Base-by-base conservation (phyloP, 2,797 vertebrate genomes). In the Parotocinclus haroldoi region DNA sequence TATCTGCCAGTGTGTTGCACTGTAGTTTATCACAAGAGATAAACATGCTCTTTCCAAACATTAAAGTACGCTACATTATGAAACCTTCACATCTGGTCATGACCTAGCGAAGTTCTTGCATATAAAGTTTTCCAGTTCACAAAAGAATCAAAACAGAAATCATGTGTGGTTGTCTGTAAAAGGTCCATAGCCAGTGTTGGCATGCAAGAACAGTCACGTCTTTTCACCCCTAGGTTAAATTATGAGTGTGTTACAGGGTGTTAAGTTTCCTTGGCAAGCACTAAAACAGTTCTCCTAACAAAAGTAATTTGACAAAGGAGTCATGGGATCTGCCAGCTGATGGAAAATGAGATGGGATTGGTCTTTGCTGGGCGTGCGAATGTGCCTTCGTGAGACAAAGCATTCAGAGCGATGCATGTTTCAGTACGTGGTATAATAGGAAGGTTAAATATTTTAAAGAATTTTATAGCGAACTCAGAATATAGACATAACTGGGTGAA, bases 361-460 rank as follows among this genome's bases (percentile, higher is more conserved):
- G 58, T 10, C 14, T 49, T 59, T 67, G 51, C 5, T 27, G 27
- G 66, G 69, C 64, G 58, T 66, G 56, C 57, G 55, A 62, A 55
- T 37, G 17, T 9, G 16, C 39, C 72, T 37, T 50, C 37, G 60
- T 39, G 54, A 58, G 61, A 64, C 54, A 57, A 63, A 70, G 68
- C 14, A 5, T 63, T 63, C 27, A 57, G 60, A 68, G 73, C 54
- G 7, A 51, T 49, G 71, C 69, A 56, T 74, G 80, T 68, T 55
- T 62, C 50, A 42, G 9, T 48, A 17, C 18, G 18, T 14, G 64
- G 59, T 69, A 66, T 63, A 69, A 70, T 56, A 52, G 67, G 50
- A 70, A 72, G 69, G 49, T 67, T 72, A 66, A 77, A 76, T 74
- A 62, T 76, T 78, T 75, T 69, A 68, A 63, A 46, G 39, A 54